A percentile compares a stretch with the other conserved stretches of the same genome.
phyloP scores from a whole-genome alignment of 2,888 invertebrate species.

The Alentia gelatinosa region DNA sequence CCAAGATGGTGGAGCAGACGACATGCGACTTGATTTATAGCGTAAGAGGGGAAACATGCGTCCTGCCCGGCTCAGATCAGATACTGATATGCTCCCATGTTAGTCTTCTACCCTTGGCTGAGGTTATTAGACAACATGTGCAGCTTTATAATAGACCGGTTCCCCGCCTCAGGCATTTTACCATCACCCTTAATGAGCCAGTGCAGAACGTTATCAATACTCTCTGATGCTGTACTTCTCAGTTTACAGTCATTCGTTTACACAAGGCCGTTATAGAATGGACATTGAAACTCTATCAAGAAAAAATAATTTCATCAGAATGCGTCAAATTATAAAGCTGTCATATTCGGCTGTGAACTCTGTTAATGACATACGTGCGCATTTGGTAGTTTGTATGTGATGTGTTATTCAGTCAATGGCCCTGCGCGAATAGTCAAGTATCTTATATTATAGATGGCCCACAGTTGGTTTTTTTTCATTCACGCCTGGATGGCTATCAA shows the following conservation, averaged over 20 bases:
- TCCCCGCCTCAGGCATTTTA: not conserved
- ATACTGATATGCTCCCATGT: not conserved
- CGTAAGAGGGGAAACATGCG: not conserved
- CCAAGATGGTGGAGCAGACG: conserved; percentile 10
- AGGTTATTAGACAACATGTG: conserved; percentile 27
- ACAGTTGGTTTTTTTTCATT: not conserved
- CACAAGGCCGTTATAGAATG: not conserved
- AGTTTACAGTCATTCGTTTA: not conserved
- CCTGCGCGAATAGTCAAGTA: too few relatives aligned
- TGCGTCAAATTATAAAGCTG: not conserved
- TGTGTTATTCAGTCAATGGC: too few relatives aligned
- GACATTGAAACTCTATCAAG: not conserved
- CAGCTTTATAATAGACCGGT: not conserved
- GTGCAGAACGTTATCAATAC: not conserved
- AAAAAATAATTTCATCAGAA: not conserved
- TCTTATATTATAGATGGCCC: too few relatives aligned
- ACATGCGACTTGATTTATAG: conserved; percentile 5
- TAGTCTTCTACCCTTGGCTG: not conserved
- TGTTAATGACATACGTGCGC: not conserved
- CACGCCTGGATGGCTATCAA: not conserved
- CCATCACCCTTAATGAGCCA: not conserved
- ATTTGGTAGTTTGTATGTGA: too few relatives aligned
- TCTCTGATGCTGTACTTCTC: not conserved
- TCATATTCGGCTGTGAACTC: not conserved
- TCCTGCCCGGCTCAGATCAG: not conserved